Evolutionary conservation across 2,797 vertebrate species (phyloP), one percentile per base, ranked within the genome.

Genomic region (Muscicapa striata): DNA sequence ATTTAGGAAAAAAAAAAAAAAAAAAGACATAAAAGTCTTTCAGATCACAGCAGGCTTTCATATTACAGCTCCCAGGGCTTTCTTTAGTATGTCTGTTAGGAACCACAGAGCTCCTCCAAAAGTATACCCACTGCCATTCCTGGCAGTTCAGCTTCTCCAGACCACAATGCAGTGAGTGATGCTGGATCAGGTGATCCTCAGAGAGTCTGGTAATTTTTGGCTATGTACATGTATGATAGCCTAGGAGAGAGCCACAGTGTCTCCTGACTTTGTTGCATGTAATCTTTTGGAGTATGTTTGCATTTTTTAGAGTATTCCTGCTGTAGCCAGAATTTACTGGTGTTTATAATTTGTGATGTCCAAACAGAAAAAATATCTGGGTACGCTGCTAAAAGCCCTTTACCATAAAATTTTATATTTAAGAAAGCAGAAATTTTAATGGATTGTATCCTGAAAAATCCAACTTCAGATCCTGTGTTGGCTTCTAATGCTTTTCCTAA

Each of bases 141-240:
- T 64, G 32, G 34, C 73, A 51, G 16, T 29, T 67, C 12, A 12
- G 19, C 4, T 41, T 82, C 34, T 76, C 63, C 46, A 72, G 41
- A 32, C 10, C 36, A 38, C 23, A 32, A 0, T 46, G 36, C 54
- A 48, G 15, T 6, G 58, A 21, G n/a, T n/a, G n/a, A 34, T 34
- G 34, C 34, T 69, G 40, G 18, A 38, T 51, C 27, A 23, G 22
- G 9, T 17, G 34, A 13, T 34, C 17, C 30, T 84, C 6, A 59
- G 58, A 49, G 4, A 18, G 1, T 21, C 17, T 38, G 30, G 13
- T 7, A 19, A 5, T 3, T 82, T 80, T 59, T 40, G 13, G 4
- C 7, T 22, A 9, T 8, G 3, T 45, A 12, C 8, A 2, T 4
- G 2, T 34, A 5, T 11, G 9, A 11, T 55, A 18, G 6, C 13